Base-by-base conservation (phyloP, 2,888 invertebrate species). In the Horisme vitalbata region DNA sequence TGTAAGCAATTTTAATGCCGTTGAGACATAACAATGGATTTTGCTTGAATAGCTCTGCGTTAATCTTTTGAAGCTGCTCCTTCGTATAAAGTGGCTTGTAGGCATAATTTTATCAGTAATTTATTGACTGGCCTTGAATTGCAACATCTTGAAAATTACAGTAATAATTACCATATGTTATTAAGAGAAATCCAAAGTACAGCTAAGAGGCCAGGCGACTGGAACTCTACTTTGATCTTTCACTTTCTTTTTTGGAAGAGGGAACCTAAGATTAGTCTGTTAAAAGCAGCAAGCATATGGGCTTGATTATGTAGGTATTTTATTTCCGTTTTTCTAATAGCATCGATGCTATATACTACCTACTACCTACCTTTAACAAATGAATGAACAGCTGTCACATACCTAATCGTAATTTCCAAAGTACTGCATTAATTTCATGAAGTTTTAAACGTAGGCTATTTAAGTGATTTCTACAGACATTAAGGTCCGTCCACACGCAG, bases 401-500 rank as follows among this genome's bases (percentile, higher is more conserved):
- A 6, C 1, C 18, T 18, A 4, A 6, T 18, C 1, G 4, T 1
- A 18, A 18, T 4, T 18, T 18, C 18, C 18, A 2, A 5, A 18
- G 18, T n/a, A n/a, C n/a, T n/a, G n/a, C n/a, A n/a, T n/a, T n/a
- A 18, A 5, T 18, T 1, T 18, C 18, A 18, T 2, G 15, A 18
- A 18, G n/a, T n/a, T n/a, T n/a, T n/a, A n/a, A n/a, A n/a, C n/a
- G n/a, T 18, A 18, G 1, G 2, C 12, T 14, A 37, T 21, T 45
- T 37, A 11, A 27, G 26, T 14, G 21, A 28, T 45, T 39, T 45
- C 39, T 38, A 39, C 24, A 28, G 14, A 39, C 18, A 31, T 13
- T 35, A 44, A 43, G 48, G 51, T 28, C 18, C 41, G 35, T 43
- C 45, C 15, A 31, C 38, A 9, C 33, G 14, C 11, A 24, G 38